These are phyloP conservation scores for Teinopalpus imperialis DNA, from an alignment of 2,888 invertebrate species.

Conservation along the genomic window DNA sequence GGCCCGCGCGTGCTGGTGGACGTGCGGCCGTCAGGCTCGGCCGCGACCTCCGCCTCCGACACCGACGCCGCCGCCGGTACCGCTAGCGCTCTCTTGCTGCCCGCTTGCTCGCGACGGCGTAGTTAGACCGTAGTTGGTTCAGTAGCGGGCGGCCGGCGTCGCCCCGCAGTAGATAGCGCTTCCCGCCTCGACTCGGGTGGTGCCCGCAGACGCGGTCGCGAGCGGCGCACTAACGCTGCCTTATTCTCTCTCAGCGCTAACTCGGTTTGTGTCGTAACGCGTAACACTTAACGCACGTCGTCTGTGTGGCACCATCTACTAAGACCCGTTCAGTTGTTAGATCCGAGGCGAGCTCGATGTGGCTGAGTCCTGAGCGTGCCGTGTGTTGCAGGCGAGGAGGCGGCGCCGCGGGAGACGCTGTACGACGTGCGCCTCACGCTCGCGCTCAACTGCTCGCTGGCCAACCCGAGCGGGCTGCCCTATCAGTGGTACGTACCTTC, in stretches of 20 bases:
- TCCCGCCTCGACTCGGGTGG: slow-evolving; percentile 17
- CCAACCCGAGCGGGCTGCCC: slow-evolving; percentile 32
- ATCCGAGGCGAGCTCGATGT: too few species aligned
- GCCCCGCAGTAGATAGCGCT: slow-evolving; percentile 16
- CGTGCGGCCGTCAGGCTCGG: slow-evolving; percentile 36
- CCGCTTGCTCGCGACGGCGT: slow-evolving; percentile 21
- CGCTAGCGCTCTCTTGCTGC: slow-evolving; percentile 22
- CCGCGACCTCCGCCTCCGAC: slow-evolving; percentile 25
- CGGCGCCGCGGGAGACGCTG: slow-evolving; percentile 27
- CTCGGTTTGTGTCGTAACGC: slow-evolving; percentile 2
- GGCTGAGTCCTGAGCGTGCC: not conserved
- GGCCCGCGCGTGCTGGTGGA: slow-evolving; percentile 50
- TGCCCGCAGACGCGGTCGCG: slow-evolving; percentile 22
- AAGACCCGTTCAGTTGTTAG: not conserved
- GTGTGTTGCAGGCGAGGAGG: slow-evolving; percentile 12
- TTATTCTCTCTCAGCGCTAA: slow-evolving; percentile 17
- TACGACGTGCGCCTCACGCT: slow-evolving; percentile 49
- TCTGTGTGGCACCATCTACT: slow-evolving; percentile 14
- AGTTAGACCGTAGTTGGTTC: slow-evolving; percentile 24
- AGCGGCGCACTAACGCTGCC: slow-evolving; percentile 21
- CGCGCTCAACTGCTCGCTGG: slow-evolving; percentile 48
- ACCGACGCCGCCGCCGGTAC: slow-evolving; percentile 26
- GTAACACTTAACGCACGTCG: not conserved
- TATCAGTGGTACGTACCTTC: slow-evolving; percentile 44
- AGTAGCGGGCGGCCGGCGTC: not conserved